These are phyloP conservation scores for Polydrusus pterygomalis DNA, from an alignment of 2,888 invertebrate species.

Conservation along the genomic window DNA sequence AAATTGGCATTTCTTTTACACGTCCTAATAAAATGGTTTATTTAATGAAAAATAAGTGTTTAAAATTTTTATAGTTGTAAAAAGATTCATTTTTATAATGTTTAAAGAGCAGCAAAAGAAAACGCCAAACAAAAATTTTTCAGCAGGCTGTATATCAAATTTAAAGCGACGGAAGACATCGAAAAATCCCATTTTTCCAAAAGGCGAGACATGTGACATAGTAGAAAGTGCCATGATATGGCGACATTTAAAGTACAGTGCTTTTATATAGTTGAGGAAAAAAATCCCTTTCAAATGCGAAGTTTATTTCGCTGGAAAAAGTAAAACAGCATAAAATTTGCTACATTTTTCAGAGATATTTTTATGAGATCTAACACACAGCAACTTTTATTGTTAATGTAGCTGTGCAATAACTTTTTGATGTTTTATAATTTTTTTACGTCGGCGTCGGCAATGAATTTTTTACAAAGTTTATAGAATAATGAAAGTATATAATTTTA, in stretches of 20 bases:
- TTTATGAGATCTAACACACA: neutral
- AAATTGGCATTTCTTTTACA: no score
- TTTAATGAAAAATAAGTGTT: neutral
- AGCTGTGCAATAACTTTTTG: neutral
- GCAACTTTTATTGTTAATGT: neutral
- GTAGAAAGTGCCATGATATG: conserved; percentile 48
- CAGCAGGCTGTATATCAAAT: conserved; percentile 46
- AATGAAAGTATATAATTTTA: no score
- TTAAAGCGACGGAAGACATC: conserved; percentile 36
- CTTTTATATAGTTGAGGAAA: conserved; percentile 37
- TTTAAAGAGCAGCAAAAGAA: no score
- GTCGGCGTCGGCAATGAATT: no score
- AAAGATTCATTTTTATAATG: neutral
- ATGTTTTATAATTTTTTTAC: no score
- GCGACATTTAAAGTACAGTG: conserved; percentile 46
- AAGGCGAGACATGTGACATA: conserved; percentile 44
- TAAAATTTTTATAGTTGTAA: neutral
- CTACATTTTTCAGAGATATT: neutral
- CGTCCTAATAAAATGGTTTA: no score
- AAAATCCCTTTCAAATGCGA: conserved; percentile 29
- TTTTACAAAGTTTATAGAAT: no score
- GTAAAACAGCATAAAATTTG: neutral
- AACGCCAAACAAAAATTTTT: conserved; percentile 31
- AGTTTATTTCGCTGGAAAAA: conserved; percentile 1
- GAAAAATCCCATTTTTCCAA: conserved; percentile 45